phyloP scores from a whole-genome alignment of 2,113 vertebrate species.

The Macrotis lagotis region DNA sequence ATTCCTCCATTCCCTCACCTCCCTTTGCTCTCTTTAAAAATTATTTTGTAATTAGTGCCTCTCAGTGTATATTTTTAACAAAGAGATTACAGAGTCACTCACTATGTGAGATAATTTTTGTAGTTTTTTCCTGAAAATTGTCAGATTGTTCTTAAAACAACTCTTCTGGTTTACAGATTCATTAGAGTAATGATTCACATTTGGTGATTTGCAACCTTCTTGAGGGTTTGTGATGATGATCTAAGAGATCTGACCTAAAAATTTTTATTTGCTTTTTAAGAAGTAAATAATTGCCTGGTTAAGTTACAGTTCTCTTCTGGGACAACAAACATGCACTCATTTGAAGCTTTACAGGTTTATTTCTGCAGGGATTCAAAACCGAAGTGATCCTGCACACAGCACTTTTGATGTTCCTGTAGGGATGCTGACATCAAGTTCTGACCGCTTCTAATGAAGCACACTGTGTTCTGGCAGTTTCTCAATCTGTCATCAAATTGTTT shows the following conservation, averaged over 20 bases:
- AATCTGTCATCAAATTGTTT: background rate
- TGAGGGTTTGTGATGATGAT: background rate
- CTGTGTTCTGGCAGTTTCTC: background rate
- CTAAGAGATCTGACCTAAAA: background rate
- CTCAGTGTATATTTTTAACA: background rate
- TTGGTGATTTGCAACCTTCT: background rate
- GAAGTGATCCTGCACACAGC: background rate
- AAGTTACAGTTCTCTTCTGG: background rate
- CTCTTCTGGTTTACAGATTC: background rate
- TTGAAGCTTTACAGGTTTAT: background rate
- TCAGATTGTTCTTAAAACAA: background rate
- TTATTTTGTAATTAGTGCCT: background rate
- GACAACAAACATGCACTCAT: background rate
- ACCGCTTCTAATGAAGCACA: background rate
- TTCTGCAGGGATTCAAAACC: background rate
- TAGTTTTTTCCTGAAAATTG: background rate
- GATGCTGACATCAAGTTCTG: background rate
- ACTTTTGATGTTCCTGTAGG: background rate
- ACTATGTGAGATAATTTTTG: background rate
- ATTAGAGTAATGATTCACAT: background rate
- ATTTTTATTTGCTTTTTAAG: background rate
- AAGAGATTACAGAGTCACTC: background rate
- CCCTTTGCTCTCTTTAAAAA: background rate
- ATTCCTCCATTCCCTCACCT: background rate
- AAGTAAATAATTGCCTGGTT: background rate